Conservation (phyloP, 2,113 vertebrate species). For the Xiphias gladius region DNA sequence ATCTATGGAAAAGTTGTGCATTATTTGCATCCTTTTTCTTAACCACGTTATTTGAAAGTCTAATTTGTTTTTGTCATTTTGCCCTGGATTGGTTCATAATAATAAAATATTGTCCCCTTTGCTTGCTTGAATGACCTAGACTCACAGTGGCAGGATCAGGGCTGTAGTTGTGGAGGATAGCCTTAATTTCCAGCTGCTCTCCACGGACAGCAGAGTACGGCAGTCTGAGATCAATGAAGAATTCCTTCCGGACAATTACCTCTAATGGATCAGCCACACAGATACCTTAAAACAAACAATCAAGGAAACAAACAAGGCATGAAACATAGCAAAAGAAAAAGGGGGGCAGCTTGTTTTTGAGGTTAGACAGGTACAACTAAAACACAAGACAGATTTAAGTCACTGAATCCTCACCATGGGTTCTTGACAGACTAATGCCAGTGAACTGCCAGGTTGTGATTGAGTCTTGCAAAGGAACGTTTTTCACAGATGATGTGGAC, state of each 20-base stretch:
- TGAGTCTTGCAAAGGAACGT: constrained; percentile 86
- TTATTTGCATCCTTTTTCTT: too few species aligned
- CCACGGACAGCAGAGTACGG: constrained; percentile 82
- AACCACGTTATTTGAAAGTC: too few species aligned
- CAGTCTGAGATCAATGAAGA: constrained; percentile 89
- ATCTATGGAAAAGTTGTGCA: background rate
- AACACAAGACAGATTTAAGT: background rate
- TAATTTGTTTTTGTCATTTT: background rate
- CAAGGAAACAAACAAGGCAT: too few species aligned
- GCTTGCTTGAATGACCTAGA: background rate
- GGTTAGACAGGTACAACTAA: background rate
- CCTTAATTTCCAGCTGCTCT: constrained; percentile 84
- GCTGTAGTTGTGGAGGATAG: constrained; percentile 81
- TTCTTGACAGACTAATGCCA: constrained; percentile 88
- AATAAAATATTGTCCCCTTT: background rate
- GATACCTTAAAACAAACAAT: constrained; percentile 83
- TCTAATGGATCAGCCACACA: constrained; percentile 90
- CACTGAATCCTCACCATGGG: constrained; percentile 58
- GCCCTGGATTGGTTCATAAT: too few species aligned
- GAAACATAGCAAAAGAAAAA: too few species aligned
- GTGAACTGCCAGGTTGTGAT: constrained; percentile 93
- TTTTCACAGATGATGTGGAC: background rate
- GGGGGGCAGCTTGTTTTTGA: too few species aligned
- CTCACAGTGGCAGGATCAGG: constrained; percentile 63
- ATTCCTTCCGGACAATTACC: constrained; percentile 85